Conservation (phyloP, 2,797 vertebrate genomes). For the Catamblyrhynchus diadema region DNA sequence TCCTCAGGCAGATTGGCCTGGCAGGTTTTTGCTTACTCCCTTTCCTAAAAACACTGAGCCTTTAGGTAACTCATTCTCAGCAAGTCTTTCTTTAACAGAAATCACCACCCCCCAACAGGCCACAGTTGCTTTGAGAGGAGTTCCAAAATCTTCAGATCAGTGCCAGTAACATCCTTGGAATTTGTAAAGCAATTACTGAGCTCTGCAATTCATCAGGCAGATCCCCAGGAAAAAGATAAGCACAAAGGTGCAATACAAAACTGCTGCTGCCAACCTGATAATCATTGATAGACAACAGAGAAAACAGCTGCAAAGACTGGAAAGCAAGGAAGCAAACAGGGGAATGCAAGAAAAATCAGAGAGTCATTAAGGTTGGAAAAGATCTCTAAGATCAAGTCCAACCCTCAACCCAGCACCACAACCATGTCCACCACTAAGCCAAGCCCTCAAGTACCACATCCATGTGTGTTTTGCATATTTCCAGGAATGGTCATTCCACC, state of each 20-base stretch:
- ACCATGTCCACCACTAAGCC: background rate
- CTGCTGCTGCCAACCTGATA: background rate
- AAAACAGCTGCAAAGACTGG: background rate
- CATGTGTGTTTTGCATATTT: rapidly evolving
- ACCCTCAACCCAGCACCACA: rapidly evolving
- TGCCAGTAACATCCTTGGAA: background rate
- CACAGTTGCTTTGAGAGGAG: background rate
- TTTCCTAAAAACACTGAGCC: background rate
- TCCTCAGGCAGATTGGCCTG: background rate
- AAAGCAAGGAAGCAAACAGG: background rate
- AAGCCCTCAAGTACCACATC: background rate
- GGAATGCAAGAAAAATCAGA: background rate
- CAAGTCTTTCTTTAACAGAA: background rate
- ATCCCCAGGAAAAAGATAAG: constrained; percentile 10
- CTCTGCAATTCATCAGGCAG: constrained; percentile 10
- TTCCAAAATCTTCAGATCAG: background rate
- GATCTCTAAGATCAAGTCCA: background rate
- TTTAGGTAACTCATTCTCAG: background rate
- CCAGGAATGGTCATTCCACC: background rate
- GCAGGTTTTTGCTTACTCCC: background rate
- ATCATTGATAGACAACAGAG: background rate
- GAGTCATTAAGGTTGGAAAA: background rate
- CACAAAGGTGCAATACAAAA: background rate
- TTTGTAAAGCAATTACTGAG: constrained; percentile 3
- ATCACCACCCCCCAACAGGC: background rate